Conservation (phyloP, 2,113 vertebrate species). For the Cryptoleucopteryx plumbea region DNA sequence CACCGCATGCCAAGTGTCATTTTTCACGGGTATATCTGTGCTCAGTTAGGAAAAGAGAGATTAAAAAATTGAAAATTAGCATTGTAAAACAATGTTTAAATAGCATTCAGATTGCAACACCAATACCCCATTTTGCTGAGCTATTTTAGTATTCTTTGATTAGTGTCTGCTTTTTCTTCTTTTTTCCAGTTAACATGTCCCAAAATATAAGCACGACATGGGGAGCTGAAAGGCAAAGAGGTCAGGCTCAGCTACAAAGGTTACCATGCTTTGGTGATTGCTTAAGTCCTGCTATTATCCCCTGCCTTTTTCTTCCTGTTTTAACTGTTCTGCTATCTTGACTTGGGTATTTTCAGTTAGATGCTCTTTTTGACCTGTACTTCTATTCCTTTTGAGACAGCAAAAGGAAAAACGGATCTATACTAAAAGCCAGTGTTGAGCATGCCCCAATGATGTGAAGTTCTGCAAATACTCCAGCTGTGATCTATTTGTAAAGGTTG, state of each 20-base stretch:
- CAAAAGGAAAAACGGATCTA: background rate
- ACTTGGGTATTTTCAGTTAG: constrained; percentile 3
- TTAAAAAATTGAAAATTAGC: constrained; percentile 8
- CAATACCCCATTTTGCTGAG: background rate
- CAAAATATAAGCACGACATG: background rate
- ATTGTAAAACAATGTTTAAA: constrained; percentile 32
- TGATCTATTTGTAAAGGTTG: background rate
- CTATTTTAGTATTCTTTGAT: background rate
- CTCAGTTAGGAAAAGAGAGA: background rate
- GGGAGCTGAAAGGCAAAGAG: background rate
- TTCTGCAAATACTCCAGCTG: constrained; percentile 26
- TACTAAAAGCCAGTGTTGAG: background rate
- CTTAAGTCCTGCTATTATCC: background rate
- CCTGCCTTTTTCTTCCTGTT: background rate
- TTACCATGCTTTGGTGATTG: background rate
- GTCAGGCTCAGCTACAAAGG: background rate
- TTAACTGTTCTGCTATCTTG: background rate
- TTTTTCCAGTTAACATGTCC: background rate
- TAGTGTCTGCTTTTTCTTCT: background rate
- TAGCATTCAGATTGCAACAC: background rate
- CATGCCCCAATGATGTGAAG: background rate
- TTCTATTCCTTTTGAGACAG: background rate
- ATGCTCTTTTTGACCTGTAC: constrained; percentile 26
- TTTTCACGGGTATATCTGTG: constrained; percentile 13
- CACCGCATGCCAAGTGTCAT: constrained; percentile 60